Evolutionary conservation across 2,888 invertebrate species (phyloP), one percentile per base, ranked within the genome.

Genomic region (Athalia rosae): DNA sequence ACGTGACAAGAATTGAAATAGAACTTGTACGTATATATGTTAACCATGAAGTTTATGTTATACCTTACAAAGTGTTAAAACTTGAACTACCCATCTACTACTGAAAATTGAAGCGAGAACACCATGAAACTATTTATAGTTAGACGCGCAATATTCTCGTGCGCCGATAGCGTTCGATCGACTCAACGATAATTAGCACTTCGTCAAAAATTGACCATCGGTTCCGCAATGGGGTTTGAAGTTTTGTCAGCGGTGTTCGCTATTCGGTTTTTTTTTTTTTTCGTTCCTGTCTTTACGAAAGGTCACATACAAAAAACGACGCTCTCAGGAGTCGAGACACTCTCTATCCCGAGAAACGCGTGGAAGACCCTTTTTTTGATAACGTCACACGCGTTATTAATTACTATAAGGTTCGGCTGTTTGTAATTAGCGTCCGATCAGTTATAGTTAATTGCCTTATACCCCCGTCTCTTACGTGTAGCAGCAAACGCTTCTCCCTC

Each of bases 381-480:
- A 87, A 83, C 83, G 85, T 85, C 86, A 84, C 83, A 82, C 81
- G 80, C 81, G 83, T 87, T 86, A 87, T 88, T 88, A 87, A 88
- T 87, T 85, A 85, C 83, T 80, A 28, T 28, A 73, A 80, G 82
- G 84, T 85, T 84, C 81, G 85, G 84, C 83, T 86, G 85, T 84
- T 86, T 83, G 87, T 84, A 86, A 88, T 88, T 87, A 88, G 86
- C 84, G 83, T 82, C 82, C 82, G 84, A 87, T 87, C 86, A 83
- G 81, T 86, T 84, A 84, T 82, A 82, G 85, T 86, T 87, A 87
- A 88, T 88, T 87, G 85, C 85, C 76, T 80, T 76, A 83, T 80
- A 78, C 79, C 79, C 62, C 79, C 79, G 79, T 56, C 58, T 74
- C 45, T 15, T 15, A 45, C 28, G 28, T 28, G 28, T 28, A 28